phyloP scores from a whole-genome alignment of 2,888 invertebrate genomes.

The Hypomecis atomaria region DNA sequence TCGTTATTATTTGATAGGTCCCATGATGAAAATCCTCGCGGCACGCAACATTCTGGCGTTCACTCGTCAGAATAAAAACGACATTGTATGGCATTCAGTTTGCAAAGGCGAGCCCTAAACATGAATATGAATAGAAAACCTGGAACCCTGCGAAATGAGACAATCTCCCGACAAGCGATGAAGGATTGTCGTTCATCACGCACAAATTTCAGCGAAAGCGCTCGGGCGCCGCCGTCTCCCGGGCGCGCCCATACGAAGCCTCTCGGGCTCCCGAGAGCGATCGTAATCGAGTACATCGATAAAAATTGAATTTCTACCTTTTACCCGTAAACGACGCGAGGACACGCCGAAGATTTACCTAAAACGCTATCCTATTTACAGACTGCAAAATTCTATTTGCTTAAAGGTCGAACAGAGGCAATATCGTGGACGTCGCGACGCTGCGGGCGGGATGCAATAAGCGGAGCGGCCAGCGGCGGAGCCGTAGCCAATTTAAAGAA shows the following conservation, averaged over 20 bases:
- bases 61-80: slow-evolving; percentile 78
- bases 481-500: slow-evolving; percentile 85
- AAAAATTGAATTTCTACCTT: slow-evolving; percentile 74
- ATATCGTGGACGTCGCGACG: slow-evolving; percentile 82
- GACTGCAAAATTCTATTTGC: slow-evolving; percentile 82
- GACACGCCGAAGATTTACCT: slow-evolving; percentile 73
- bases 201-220: slow-evolving; percentile 65
- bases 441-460: slow-evolving; percentile 82
- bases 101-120: slow-evolving; percentile 58
- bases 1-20: slow-evolving; percentile 81
- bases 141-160: slow-evolving; percentile 63
- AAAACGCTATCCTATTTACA: slow-evolving; percentile 78
- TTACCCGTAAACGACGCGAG: slow-evolving; percentile 65
- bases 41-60: slow-evolving; percentile 80
- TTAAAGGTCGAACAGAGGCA: slow-evolving; percentile 82
- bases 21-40: slow-evolving; percentile 77
- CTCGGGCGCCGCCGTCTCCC: slow-evolving; percentile 28
- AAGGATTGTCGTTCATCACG: slow-evolving; percentile 78
- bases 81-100: slow-evolving; percentile 72
- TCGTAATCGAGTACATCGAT: slow-evolving; percentile 64
- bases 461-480: slow-evolving; percentile 78
- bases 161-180: slow-evolving; percentile 72
- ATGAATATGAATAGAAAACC: slow-evolving; percentile 75
- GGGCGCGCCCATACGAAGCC: slow-evolving; percentile 28
- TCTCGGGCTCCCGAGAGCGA: slow-evolving; percentile 49